These are phyloP conservation scores for Eristalis pertinax DNA, from an alignment of 2,888 invertebrate genomes.

Conservation along the genomic window DNA sequence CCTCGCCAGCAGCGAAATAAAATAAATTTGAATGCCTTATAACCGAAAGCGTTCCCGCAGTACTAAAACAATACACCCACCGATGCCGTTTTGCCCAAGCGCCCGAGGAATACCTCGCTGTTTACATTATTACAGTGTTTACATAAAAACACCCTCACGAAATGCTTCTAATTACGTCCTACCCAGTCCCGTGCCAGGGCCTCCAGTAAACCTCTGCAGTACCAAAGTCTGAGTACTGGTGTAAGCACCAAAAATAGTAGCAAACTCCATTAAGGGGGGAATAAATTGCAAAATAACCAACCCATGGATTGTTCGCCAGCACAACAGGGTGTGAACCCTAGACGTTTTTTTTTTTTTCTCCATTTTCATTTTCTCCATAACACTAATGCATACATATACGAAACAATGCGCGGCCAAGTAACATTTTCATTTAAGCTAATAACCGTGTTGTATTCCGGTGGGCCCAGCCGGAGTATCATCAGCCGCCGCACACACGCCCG, in stretches of 20 bases:
- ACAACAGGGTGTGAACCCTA: conserved; percentile 1
- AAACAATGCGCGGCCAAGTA: conserved; percentile 17
- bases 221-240: background rate
- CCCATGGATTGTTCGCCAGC: background rate
- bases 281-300: conserved; percentile 14
- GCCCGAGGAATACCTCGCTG: background rate
- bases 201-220: conserved; percentile 3
- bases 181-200: background rate
- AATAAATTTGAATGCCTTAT: background rate
- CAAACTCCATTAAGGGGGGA: conserved; percentile 36
- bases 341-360: background rate
- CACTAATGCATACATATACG: background rate
- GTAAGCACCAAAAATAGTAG: conserved; percentile 11
- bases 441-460: background rate
- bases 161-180: background rate
- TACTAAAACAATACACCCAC: background rate
- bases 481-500: no score
- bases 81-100: background rate
- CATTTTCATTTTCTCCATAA: background rate
- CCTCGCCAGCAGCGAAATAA: background rate
- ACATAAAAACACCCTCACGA: background rate
- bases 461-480: background rate
- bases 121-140: background rate
- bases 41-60: no score
- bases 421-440: conserved; percentile 40